These are phyloP conservation scores for Oxystoma pomonae DNA, from an alignment of 2,888 invertebrate genomes.

Conservation along the genomic window DNA sequence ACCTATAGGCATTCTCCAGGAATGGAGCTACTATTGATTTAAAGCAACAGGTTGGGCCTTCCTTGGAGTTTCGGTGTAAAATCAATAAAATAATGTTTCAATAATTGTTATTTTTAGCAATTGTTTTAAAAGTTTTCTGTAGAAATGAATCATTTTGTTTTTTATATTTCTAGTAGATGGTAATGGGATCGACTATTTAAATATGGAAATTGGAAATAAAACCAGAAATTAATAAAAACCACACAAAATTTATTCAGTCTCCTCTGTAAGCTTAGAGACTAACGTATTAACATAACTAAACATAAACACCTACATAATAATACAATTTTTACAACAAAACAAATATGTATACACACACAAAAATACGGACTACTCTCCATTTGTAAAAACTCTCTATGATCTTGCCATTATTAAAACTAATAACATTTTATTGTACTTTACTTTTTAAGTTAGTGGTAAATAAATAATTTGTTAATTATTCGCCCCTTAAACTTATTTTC, in stretches of 20 bases:
- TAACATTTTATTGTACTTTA: neutral
- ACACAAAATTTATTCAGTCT: neutral
- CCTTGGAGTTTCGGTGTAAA: neutral
- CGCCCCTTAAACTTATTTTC: neutral
- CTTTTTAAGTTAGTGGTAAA: neutral
- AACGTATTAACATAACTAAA: neutral
- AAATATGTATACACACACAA: neutral
- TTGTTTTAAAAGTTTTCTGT: neutral
- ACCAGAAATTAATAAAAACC: neutral
- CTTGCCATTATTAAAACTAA: neutral
- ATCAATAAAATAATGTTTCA: neutral
- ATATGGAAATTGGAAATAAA: neutral
- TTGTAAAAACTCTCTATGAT: too few relatives aligned
- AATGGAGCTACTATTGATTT: neutral
- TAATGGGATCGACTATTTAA: too few relatives aligned
- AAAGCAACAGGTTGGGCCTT: neutral
- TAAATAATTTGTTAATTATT: neutral
- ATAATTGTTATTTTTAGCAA: neutral
- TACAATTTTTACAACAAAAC: neutral
- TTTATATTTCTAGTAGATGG: too few relatives aligned
- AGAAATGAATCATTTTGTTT: neutral
- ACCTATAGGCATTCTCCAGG: too few relatives aligned
- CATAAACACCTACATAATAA: neutral
- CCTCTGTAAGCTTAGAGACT: neutral
- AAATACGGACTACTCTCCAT: too few relatives aligned